Evolutionary conservation across 2,888 invertebrate genomes (phyloP), one percentile per base, ranked within the genome.

Genomic region (Eugnorisma glareosa): DNA sequence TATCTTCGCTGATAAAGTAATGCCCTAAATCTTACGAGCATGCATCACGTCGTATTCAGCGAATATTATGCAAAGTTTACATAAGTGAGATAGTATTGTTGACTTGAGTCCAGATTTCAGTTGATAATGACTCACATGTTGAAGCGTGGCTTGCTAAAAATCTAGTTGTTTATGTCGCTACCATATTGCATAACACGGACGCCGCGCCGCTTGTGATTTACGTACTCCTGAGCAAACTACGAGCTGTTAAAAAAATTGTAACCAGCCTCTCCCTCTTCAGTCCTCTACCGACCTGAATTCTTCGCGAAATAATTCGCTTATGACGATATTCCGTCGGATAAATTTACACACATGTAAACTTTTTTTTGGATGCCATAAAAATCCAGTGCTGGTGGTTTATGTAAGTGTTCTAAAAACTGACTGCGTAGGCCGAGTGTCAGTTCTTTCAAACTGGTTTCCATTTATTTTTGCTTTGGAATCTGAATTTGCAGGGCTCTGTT

Each of bases 371-470:
- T 81, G 83, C 85, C 81, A 89, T 89, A 91, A 93, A 92, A 92
- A 90, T 82, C 77, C 74, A 71, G 85, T 83, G 79, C 84, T 80
- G 75, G 76, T 86, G 83, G 85, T 93, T 93, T 94, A 93, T 93
- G 87, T 93, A 93, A 94, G 92, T 91, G 92, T 84, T 93, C 92
- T 91, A 91, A 93, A 94, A 94, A 90, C 85, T 68, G 67, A 85
- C 84, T 81, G 92, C 91, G 93, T 93, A 91, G 92, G 94, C 83
- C 73, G 90, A 74, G 81, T 92, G 89, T 91, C 90, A 91, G n/a
- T 89, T 90, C 81, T 91, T 83, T 82, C 73, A 86, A 91, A 91
- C 91, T 87, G 86, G 90, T 91, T 89, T 84, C 75, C 74, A 80
- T 88, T 89, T 92, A 89, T 92, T 91, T 92, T 92, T 67, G 85